A percentile compares a stretch with the other conserved stretches of the same genome.
These are phyloP conservation scores for Portevinia maculata DNA, from an alignment of 2,888 invertebrate genomes.

Conservation along the genomic window DNA sequence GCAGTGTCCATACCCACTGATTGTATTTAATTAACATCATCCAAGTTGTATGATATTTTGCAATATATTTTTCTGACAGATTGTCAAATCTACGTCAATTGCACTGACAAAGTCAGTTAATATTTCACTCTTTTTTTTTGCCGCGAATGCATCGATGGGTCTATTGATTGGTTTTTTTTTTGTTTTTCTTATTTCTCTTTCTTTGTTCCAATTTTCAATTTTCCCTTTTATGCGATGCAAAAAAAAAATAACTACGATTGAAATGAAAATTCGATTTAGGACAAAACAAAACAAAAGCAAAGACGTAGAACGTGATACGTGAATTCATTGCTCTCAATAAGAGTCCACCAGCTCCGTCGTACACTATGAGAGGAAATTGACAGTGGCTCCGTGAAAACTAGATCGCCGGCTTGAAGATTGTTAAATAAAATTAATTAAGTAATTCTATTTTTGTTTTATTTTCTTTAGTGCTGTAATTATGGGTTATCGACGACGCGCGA, in stretches of 20 bases:
- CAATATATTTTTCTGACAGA: constrained; percentile 17
- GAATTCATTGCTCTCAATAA: constrained; percentile 13
- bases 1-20: constrained; percentile 23
- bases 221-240: constrained; percentile 8
- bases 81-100: constrained; percentile 23
- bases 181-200: constrained; percentile 4
- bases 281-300: constrained; percentile 34
- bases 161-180: constrained; percentile 31
- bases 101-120: constrained; percentile 1
- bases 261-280: constrained; percentile 62
- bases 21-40: constrained; percentile 9
- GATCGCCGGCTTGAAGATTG: constrained; percentile 59
- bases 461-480: constrained; percentile 52
- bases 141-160: constrained; percentile 4
- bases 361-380: constrained; percentile 28
- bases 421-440: constrained; percentile 70
- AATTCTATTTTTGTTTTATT: constrained; percentile 53
- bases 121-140: not conserved
- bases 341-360: not conserved
- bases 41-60: constrained; percentile 25
- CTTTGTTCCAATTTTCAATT: constrained; percentile 37
- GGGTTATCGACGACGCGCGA: constrained; percentile 53
- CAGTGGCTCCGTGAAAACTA: constrained; percentile 61
- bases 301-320: constrained; percentile 2
- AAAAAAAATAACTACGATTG: constrained; percentile 13